Evolutionary conservation across 2,888 invertebrate genomes (phyloP).

Genomic region (Malthinus flaveolus): DNA sequence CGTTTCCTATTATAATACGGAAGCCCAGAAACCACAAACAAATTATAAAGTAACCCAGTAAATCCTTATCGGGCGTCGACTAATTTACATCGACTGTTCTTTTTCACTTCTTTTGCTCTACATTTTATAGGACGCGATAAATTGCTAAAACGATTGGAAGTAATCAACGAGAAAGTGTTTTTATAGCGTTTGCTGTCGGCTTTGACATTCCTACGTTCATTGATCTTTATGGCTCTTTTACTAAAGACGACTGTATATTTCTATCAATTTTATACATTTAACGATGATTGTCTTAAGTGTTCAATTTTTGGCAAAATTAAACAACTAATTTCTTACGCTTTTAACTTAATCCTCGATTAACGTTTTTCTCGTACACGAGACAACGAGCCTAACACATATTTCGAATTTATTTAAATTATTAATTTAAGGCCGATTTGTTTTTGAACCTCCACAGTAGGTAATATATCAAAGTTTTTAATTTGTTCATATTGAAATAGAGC

Average conservation of each 20-base stretch:
- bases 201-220: conserved; percentile 38
- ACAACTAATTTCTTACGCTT: too few species aligned
- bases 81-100: conserved; percentile 40
- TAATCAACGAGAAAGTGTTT: conserved; percentile 41
- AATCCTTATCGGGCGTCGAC: conserved; percentile 37
- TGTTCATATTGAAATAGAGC: too few species aligned
- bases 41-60: conserved; percentile 41
- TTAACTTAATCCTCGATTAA: too few species aligned
- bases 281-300: background rate
- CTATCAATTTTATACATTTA: conserved; percentile 21
- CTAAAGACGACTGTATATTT: conserved; percentile 27
- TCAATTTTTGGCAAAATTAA: background rate
- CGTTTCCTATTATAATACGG: conserved; percentile 30
- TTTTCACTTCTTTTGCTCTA: conserved; percentile 33
- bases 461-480: too few species aligned
- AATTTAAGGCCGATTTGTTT: too few species aligned
- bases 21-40: conserved; percentile 37
- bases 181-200: conserved; percentile 36
- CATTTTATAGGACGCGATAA: conserved; percentile 37
- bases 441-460: too few species aligned
- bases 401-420: too few species aligned
- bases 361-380: too few species aligned
- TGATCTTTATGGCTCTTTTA: conserved; percentile 38
- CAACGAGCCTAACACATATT: too few species aligned
- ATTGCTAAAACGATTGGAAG: conserved; percentile 38